Conservation (phyloP, 2,888 invertebrate genomes). For the Rhogogaster chlorosoma region DNA sequence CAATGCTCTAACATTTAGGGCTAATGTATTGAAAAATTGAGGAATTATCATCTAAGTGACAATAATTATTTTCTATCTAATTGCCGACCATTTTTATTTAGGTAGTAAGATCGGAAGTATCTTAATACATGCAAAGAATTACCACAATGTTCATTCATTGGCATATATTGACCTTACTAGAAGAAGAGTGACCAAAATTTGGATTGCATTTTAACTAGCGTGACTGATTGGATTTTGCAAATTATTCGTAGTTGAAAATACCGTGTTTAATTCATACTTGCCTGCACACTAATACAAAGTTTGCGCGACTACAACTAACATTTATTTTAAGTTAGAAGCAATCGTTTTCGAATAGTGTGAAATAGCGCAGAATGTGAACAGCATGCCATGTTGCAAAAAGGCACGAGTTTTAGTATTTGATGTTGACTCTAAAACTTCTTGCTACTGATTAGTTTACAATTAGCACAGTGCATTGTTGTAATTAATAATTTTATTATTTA, state of each 20-base stretch:
- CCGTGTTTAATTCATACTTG: not conserved
- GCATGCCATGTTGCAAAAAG: slow-evolving; percentile 37
- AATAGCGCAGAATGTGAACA: slow-evolving; percentile 15
- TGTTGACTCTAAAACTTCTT: slow-evolving; percentile 11
- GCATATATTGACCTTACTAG: not conserved
- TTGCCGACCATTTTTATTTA: too few species aligned
- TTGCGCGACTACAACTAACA: not conserved
- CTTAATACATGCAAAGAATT: not conserved
- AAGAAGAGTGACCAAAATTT: not conserved
- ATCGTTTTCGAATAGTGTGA: slow-evolving; percentile 6
- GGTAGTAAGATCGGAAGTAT: not conserved
- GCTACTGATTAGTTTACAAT: not conserved
- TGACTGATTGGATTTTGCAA: not conserved
- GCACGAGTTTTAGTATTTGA: slow-evolving; percentile 24
- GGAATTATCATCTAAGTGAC: too few species aligned
- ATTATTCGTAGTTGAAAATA: not conserved
- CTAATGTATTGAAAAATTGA: too few species aligned
- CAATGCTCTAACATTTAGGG: too few species aligned
- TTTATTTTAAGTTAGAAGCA: not conserved
- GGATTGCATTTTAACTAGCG: not conserved
- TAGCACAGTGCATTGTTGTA: slow-evolving; percentile 16
- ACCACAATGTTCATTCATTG: not conserved
- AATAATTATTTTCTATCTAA: too few species aligned
- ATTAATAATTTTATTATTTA: not conserved
- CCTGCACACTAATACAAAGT: slow-evolving; percentile 11